phyloP scores from a whole-genome alignment of 2,113 vertebrate genomes.

The Chaetops frenatus region DNA sequence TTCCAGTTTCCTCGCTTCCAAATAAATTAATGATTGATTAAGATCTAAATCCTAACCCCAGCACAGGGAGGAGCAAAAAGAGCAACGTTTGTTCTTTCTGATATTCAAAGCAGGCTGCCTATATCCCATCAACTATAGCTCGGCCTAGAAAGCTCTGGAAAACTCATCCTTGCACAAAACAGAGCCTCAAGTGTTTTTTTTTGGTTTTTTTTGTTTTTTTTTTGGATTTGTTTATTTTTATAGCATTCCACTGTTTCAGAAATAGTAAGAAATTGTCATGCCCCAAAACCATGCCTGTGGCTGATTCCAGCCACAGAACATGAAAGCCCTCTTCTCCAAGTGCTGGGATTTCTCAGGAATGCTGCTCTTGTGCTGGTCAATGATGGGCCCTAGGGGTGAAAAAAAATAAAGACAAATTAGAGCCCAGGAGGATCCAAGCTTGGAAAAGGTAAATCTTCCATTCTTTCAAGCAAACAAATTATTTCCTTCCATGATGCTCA shows the following conservation, averaged over 20 bases:
- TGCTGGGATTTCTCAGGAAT: not conserved
- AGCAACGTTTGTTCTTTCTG: not conserved
- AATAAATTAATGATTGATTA: not conserved
- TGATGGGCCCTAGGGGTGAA: not conserved
- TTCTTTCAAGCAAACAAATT: not conserved
- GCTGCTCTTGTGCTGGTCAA: not conserved
- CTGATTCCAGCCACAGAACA: constrained; percentile 17
- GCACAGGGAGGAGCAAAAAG: not conserved
- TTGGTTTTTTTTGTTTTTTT: not conserved
- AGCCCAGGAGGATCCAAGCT: not conserved
- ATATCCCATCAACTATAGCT: not conserved
- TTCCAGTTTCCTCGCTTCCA: not conserved
- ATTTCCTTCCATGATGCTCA: not conserved
- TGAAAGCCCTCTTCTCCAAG: not conserved
- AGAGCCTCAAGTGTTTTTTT: not conserved
- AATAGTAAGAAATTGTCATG: constrained; percentile 4
- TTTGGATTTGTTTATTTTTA: constrained; percentile 3
- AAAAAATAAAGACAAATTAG: not conserved
- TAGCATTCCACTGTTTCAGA: constrained; percentile 13
- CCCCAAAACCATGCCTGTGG: not conserved
- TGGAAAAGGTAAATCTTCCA: not conserved
- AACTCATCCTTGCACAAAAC: not conserved
- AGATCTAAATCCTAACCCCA: not conserved
- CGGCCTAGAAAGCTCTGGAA: not conserved
- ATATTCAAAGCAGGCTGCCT: not conserved